Conservation (phyloP, 1,140 invertebrate genomes). For the Mactra quadrangularis region DNA sequence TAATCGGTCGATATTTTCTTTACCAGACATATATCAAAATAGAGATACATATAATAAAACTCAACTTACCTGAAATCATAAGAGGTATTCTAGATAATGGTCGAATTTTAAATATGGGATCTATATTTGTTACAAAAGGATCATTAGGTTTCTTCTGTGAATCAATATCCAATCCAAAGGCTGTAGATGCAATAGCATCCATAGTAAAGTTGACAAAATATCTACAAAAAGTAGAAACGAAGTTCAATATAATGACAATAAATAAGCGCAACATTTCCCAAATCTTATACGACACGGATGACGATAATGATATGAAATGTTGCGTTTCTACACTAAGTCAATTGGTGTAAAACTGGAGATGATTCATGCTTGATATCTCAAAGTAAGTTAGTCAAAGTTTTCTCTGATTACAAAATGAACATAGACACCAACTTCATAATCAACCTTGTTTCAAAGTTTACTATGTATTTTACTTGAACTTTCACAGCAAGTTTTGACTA, state of each 20-base stretch:
- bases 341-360: too few species aligned
- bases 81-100: constrained; percentile 8
- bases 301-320: not conserved
- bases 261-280: not conserved
- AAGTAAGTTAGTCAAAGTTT: too few species aligned
- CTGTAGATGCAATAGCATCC: constrained; percentile 86
- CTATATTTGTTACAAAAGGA: constrained; percentile 76
- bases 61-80: constrained; percentile 40
- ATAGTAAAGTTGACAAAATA: constrained; percentile 85
- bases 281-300: not conserved
- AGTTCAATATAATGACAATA: not conserved
- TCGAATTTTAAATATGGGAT: constrained; percentile 53
- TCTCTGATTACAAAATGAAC: too few species aligned
- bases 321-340: too few species aligned
- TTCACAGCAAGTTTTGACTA: too few species aligned
- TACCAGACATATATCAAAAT: too few species aligned
- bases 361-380: too few species aligned
- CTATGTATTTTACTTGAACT: too few species aligned
- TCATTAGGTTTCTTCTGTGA: constrained; percentile 84
- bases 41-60: too few species aligned
- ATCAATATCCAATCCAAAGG: constrained; percentile 86
- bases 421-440: too few species aligned
- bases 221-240: constrained; percentile 44
- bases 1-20: too few species aligned
- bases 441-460: too few species aligned